phyloP scores from a whole-genome alignment of 2,113 vertebrate genomes.

The Origma solitaria region DNA sequence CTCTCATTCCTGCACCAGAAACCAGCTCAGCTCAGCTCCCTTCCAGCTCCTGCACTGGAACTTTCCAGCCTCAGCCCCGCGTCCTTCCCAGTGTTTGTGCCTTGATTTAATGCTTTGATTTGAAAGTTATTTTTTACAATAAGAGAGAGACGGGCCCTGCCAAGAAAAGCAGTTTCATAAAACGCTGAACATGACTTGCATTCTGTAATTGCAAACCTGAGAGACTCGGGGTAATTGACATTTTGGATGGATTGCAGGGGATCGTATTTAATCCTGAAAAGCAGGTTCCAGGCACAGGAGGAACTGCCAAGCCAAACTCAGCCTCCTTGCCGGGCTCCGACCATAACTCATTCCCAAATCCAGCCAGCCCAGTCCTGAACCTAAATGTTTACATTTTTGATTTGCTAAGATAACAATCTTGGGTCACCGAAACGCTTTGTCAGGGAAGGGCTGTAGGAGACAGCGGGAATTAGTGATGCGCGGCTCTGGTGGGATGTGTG shows the following conservation, averaged over 20 bases:
- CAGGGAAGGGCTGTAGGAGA: slow-evolving; percentile 23
- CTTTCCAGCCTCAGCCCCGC: slow-evolving; percentile 2
- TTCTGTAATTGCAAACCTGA: slow-evolving; percentile 72
- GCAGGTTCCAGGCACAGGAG: slow-evolving; percentile 64
- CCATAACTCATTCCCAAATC: slow-evolving; percentile 64
- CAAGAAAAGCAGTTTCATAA: slow-evolving; percentile 73
- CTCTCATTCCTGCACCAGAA: not conserved
- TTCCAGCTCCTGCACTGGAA: not conserved
- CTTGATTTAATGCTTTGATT: slow-evolving; percentile 74
- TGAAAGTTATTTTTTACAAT: slow-evolving; percentile 72
- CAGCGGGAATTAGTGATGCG: not conserved
- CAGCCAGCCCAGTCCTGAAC: slow-evolving; percentile 57
- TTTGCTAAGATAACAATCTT: slow-evolving; percentile 68
- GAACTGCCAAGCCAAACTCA: slow-evolving; percentile 68
- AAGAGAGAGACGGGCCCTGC: slow-evolving; percentile 54
- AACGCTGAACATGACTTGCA: slow-evolving; percentile 70
- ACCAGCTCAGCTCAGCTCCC: not conserved
- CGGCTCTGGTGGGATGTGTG: not conserved
- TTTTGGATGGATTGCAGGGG: slow-evolving; percentile 64
- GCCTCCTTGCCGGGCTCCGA: slow-evolving; percentile 51
- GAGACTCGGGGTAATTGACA: slow-evolving; percentile 68
- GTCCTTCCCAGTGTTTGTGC: slow-evolving; percentile 38
- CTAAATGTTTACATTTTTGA: slow-evolving; percentile 70
- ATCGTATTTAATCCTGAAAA: slow-evolving; percentile 70
- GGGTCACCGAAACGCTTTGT: slow-evolving; percentile 55